Evolutionary conservation across 2,888 invertebrate species (phyloP), one percentile per base, ranked within the genome.

Genomic region (Ramazzottius varieornatus): DNA sequence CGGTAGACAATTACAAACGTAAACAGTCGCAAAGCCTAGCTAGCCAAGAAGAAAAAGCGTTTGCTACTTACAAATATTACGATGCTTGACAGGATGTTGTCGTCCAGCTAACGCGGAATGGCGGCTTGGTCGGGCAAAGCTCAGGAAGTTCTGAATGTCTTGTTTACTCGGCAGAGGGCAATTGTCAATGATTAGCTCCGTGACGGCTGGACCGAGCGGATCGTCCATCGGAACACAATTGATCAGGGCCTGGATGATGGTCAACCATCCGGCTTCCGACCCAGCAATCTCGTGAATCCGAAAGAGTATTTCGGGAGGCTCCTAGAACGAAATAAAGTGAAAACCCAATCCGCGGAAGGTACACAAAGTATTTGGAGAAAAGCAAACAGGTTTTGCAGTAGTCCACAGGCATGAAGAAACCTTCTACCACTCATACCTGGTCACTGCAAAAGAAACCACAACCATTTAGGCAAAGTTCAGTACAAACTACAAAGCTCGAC

Each of bases 151-250:
- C n/a, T 29, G 20, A 29, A 54, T 54, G 29, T 54, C 54, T 24
- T 54, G 54, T 24, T 54, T 54, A 13, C 20, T n/a, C n/a, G 54
- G 54, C 54, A 54, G 54, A 4, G 54, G 54, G 20, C 89, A 90
- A 73, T 91, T 91, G 73, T 92, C 91, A 66, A 92, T 80, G 32
- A 92, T 79, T 63, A 92, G 80, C 1, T 86, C 86, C 68, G 92
- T 89, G 46, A 89, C 88, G 29, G 89, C 88, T 1, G 90, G 88
- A 0, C 91, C 91, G 67, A 91, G 81, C 1, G 69, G 88, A 75
- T 90, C 84, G 66, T 84, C 82, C 71, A 78, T 74, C 0, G 91
- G 90, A 68, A 90, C 86, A 32, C 85, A 83, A 70, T 83, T 82
- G 46, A 88, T 83, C 80, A 90, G 83, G 0, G 88, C 86, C 67